Evolutionary conservation across 2,888 invertebrate genomes (phyloP), one percentile per base, ranked within the genome.

Genomic region (Agelastica alni): DNA sequence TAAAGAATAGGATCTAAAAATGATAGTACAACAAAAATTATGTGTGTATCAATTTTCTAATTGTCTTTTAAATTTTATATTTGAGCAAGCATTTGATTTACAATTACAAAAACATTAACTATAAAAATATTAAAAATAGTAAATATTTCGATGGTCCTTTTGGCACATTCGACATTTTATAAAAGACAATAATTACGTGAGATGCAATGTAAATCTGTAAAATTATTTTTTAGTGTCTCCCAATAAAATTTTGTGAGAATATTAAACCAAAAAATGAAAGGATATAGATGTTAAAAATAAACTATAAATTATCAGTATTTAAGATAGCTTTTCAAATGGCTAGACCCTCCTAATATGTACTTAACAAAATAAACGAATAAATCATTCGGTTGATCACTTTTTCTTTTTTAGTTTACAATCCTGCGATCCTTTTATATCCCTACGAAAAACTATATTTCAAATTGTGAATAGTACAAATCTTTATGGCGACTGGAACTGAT

Each of bases 231-330:
- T 5, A 7, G 34, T 51, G 31, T 34, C 41, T 43, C 34, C 13
- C n/a, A 30, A 14, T 60, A 54, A 58, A 59, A 60, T 62, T 59
- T 59, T 61, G 65, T 66, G 64, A 61, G 56, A 68, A 68, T 66
- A 65, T 64, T 64, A 61, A 48, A 49, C 47, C 58, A 53, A 60
- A 61, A 64, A 66, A 62, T 59, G 53, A 59, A 61, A 42, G 58
- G 55, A 66, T 64, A 73, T 74, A 71, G 71, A 73, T 74, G 73
- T 73, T 72, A 69, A 71, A 73, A 69, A 69, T 71, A 72, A 72
- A 71, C 71, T 71, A 74, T 73, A 72, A 74, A 76, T 74, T 77
- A 76, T 77, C 77, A 77, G 77, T 77, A 77, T 77, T 77, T 75
- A 76, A 72, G 71, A 75, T 76, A 76, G 76, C 77, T 77, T 76